Percentiles rank a stretch among this genome's conserved stretches.
phyloP scores from a whole-genome alignment of 1,140 invertebrate species.

The Cyrtorhinus lividipennis region DNA sequence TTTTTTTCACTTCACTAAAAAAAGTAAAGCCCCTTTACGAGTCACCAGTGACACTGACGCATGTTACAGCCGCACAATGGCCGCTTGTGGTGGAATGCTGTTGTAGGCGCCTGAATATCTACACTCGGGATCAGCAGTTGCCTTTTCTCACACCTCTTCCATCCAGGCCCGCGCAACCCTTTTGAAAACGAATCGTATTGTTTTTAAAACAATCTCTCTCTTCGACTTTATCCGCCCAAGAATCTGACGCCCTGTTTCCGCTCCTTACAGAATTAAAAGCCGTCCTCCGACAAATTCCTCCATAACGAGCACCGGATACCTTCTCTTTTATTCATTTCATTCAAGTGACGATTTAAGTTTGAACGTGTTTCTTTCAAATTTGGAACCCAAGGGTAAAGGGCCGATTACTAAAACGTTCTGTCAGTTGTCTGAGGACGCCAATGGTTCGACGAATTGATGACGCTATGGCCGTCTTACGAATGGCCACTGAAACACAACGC shows the following conservation, averaged over 20 bases:
- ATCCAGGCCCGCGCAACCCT: not conserved
- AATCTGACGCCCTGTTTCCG: constrained; percentile 6
- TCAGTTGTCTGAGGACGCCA: too few relatives aligned
- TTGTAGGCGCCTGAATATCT: constrained; percentile 9
- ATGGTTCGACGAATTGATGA: too few relatives aligned
- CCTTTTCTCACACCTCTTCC: constrained; percentile 1
- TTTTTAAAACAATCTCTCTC: not conserved
- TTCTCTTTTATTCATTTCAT: not conserved
- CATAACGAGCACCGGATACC: not conserved
- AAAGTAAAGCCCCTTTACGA: too few relatives aligned
- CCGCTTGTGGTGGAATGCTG: not conserved
- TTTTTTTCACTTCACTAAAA: too few relatives aligned
- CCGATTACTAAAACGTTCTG: too few relatives aligned
- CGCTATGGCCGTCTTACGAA: too few relatives aligned
- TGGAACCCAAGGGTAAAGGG: too few relatives aligned
- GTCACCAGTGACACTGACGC: constrained; percentile 6
- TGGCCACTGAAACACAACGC: too few relatives aligned
- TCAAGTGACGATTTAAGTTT: not conserved
- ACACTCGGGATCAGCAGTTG: not conserved
- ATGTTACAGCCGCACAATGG: constrained; percentile 1
- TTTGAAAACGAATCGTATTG: not conserved
- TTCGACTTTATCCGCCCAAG: not conserved
- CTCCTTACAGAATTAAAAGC: not conserved
- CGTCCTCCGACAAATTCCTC: constrained; percentile 1
- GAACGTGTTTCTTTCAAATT: too few relatives aligned